Evolutionary conservation across 1,140 invertebrate genomes (phyloP).

Genomic region (Pemphigus obesinymphae): DNA sequence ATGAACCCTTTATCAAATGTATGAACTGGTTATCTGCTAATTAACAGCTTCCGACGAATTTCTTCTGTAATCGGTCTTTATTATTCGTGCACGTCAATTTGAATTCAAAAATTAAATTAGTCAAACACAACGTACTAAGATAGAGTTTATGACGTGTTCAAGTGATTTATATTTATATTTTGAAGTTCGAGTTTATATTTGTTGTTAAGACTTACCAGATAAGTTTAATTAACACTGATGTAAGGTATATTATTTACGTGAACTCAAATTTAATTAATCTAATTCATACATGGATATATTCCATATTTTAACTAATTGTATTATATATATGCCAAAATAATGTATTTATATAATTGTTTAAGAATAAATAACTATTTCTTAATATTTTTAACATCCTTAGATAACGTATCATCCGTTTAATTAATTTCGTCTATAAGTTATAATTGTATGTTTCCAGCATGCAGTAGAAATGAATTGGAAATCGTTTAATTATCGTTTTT

Average conservation of each 20-base stretch:
- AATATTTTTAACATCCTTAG: not conserved
- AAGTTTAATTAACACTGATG: not conserved
- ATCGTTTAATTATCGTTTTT: not conserved
- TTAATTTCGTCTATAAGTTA: not conserved
- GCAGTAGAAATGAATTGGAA: not conserved
- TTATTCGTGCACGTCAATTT: not conserved
- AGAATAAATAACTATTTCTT: too few species aligned
- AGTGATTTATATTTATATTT: not conserved
- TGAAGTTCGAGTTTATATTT: not conserved
- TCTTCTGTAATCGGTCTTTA: not conserved
- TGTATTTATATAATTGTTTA: not conserved
- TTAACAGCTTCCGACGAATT: slow-evolving; percentile 28
- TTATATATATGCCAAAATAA: not conserved
- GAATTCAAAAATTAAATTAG: slow-evolving; percentile 6
- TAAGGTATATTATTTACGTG: not conserved
- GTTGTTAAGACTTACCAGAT: not conserved
- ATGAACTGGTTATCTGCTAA: slow-evolving; percentile 32
- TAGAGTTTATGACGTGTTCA: not conserved
- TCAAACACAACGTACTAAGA: not conserved
- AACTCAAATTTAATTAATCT: too few species aligned
- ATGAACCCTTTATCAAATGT: slow-evolving; percentile 18
- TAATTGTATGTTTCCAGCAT: not conserved
- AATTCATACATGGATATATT: too few species aligned
- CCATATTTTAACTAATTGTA: not conserved
- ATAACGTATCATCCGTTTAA: not conserved